These are phyloP conservation scores for Drosophila persimilis DNA, from an alignment of 1,140 invertebrate species.

Conservation along the genomic window DNA sequence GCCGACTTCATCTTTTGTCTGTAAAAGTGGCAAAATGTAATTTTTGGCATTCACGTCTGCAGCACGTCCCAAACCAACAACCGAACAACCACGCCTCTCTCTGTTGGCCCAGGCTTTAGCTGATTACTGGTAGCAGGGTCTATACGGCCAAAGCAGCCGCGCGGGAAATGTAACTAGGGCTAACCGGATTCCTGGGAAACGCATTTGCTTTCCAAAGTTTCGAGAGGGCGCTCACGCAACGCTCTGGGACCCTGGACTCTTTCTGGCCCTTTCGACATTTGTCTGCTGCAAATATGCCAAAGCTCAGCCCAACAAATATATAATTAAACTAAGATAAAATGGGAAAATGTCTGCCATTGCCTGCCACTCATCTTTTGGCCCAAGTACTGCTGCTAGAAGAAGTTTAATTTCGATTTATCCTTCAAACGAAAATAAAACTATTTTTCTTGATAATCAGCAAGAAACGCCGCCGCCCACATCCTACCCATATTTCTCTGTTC, in stretches of 20 bases:
- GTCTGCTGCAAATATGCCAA: too few species aligned
- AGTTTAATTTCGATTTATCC: too few species aligned
- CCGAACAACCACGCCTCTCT: conserved; percentile 12
- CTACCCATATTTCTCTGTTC: conserved; percentile 2
- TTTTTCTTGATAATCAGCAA: too few species aligned
- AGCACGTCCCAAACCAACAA: conserved; percentile 6
- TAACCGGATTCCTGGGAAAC: conserved; percentile 29
- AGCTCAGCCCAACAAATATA: too few species aligned
- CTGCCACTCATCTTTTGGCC: too few species aligned
- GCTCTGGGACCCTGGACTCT: too few species aligned
- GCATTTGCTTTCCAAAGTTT: background rate
- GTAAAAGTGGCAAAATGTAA: conserved; percentile 79
- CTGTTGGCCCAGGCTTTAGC: conserved; percentile 10
- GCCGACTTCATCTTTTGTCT: conserved; percentile 66
- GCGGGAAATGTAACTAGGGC: conserved; percentile 43
- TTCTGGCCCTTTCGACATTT: too few species aligned
- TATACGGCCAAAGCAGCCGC: conserved; percentile 48
- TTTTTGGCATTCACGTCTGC: conserved; percentile 74
- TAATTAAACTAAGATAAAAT: too few species aligned
- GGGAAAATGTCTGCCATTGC: too few species aligned
- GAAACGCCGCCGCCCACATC: too few species aligned
- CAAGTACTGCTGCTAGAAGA: too few species aligned
- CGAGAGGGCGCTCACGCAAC: background rate
- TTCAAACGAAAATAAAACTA: too few species aligned
- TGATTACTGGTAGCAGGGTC: conserved; percentile 21